Evolutionary conservation across 2,113 vertebrate species (phyloP), one percentile per base, ranked within the genome.

Genomic region (Oncorhynchus gorbuscha): DNA sequence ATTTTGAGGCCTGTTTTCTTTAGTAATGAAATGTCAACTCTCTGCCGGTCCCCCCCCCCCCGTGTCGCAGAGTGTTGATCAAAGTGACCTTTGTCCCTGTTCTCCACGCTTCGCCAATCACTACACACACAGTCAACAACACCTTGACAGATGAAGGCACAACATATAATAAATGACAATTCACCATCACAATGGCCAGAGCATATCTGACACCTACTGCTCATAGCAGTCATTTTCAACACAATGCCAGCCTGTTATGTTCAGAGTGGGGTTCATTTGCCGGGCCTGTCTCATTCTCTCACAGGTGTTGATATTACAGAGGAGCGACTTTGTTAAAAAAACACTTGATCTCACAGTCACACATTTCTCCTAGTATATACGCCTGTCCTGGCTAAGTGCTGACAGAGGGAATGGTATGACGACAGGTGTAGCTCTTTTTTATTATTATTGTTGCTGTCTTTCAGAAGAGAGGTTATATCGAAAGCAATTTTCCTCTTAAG

Each of bases 121-220:
- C 95, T 95, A 95, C 92, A 75, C 39, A 39, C 86, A 55, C 76
- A 87, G 93, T 92, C 92, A 85, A 89, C 92, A 82, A 90, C 85
- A 90, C 92, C 94, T 93, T 16, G 95, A 95, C 94, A 94, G 92
- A 92, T 86, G 93, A 93, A 88, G 89, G 89, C 90, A 87, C 94
- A 94, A 94, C 95, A 93, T 95, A 93, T 95, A 96, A 96, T 95
- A 95, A 95, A 96, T 94, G 94, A 91, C 94, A 94, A 94, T 94
- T 94, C 91, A 82, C 86, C 90, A 88, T 82, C 82, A 89, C 91
- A 84, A 89, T 85, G 91, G 91, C 92, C 90, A 89, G 93, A 92
- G 89, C 93, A 93, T 92, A 93, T 93, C 93, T 94, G 94, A 94
- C 94, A 93, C 93, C 93, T 87, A 87, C 86, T 92, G 90, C 92